A percentile compares a stretch with the other conserved stretches of the same genome.
Evolutionary conservation across 1,140 invertebrate species (phyloP).

Genomic region (Samia ricini): DNA sequence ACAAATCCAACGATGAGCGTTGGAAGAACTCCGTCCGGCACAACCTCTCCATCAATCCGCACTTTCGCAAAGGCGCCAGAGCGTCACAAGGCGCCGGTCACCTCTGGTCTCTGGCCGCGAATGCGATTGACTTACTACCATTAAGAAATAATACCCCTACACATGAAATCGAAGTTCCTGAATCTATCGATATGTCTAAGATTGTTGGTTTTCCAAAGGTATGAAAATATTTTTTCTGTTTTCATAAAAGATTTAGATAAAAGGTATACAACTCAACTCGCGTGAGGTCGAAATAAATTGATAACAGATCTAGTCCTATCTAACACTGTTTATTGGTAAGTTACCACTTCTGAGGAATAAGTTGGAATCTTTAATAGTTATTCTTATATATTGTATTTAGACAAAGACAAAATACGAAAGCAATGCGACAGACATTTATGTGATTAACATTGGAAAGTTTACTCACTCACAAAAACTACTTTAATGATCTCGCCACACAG

Average conservation of each 20-base stretch:
- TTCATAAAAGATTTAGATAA: background rate
- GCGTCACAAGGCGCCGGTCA: conserved; percentile 91
- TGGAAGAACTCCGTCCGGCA: conserved; percentile 95
- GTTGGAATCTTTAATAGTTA: too few relatives aligned
- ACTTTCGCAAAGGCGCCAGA: conserved; percentile 91
- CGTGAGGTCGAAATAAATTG: too few relatives aligned
- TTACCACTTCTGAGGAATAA: too few relatives aligned
- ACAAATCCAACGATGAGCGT: conserved; percentile 90
- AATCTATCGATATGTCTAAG: conserved; percentile 23
- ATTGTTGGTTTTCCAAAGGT: conserved; percentile 64
- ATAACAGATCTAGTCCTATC: too few relatives aligned
- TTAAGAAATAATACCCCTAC: conserved; percentile 33
- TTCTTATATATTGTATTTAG: too few relatives aligned
- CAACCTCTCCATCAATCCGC: conserved; percentile 92
- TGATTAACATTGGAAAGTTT: too few relatives aligned
- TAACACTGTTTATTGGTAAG: too few relatives aligned
- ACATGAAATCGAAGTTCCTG: conserved; percentile 37
- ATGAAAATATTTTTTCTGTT: background rate
- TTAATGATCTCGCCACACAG: too few relatives aligned
- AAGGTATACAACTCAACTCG: background rate
- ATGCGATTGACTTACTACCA: conserved; percentile 63
- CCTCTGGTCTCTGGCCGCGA: conserved; percentile 86
- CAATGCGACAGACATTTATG: too few relatives aligned
- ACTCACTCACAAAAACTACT: too few relatives aligned
- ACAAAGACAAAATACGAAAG: too few relatives aligned